Conservation (phyloP, 1,140 invertebrate genomes). For the Lamellibrachia luymesi region DNA sequence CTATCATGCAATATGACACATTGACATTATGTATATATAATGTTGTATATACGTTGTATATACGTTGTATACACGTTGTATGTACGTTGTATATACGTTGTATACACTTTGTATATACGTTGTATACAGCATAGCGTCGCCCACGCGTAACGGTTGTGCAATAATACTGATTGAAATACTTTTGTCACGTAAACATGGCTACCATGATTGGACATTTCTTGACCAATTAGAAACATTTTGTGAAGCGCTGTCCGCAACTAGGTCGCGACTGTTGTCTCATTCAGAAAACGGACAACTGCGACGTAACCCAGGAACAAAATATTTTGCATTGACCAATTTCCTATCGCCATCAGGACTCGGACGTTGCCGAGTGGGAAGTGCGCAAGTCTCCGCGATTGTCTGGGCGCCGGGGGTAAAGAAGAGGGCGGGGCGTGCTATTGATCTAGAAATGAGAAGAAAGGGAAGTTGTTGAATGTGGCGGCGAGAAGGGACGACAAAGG, state of each 20-base stretch:
- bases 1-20: not conserved
- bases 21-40: not conserved
- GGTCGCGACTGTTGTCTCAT: not conserved
- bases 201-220: not conserved
- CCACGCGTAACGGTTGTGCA: not conserved
- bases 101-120: too few species aligned
- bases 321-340: not conserved
- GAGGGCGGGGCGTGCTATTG: too few species aligned
- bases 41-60: too few species aligned
- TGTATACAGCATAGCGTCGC: not conserved
- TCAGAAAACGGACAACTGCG: not conserved
- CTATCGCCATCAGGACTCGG: not conserved
- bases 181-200: not conserved
- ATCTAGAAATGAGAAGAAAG: too few species aligned
- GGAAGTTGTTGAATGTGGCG: too few species aligned
- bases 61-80: too few species aligned
- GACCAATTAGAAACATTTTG: not conserved
- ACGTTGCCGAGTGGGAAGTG: not conserved
- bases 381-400: not conserved
- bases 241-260: not conserved
- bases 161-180: not conserved
- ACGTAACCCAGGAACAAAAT: not conserved
- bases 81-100: too few species aligned
- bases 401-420: not conserved
- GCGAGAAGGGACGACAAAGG: too few species aligned